Base-by-base conservation (phyloP, 2,113 vertebrate species). In the Vimba vimba region DNA sequence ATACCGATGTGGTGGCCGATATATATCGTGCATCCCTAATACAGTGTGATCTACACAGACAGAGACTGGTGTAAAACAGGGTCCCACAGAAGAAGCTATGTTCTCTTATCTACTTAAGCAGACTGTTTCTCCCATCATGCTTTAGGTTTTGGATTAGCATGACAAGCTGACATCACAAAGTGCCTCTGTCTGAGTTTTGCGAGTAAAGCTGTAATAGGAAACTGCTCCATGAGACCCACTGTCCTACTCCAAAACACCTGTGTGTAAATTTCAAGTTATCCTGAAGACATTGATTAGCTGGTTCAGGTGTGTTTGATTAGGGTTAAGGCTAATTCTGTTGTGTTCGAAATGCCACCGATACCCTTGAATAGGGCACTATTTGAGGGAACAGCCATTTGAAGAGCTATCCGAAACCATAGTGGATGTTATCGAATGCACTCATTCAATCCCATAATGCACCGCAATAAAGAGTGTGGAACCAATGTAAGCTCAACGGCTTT, bases 91-190 rank as follows among this genome's bases (percentile, higher is more conserved):
- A 45, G 77, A 33, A 62, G 21, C 23, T 7, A 13, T 78, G 50
- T 30, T 79, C 59, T 27, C 21, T 80, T 45, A 79, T 60, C 52
- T 43, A 30, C 36, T 27, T 43, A 45, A 80, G 39, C 36, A 64
- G 78, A 59, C 59, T 60, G 36, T 50, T 62, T 80, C 33, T n/a
- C 30, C 11, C 30, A 59, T 79, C 21, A 60, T 60, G 50, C 21
- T 39, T 39, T 69, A 69, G 62, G 60, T 68, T 69, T 59, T 64
- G 83, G 73, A 84, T 77, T 77, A 77, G 30, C n/a, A 52, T 50
- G 73, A 66, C 60, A 64, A 45, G 23, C 59, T 85, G 75, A 77
- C 47, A 85, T 85, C 64, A 85, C 50, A 80, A 43, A 71, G 47
- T 21, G 59, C 76, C 5, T 39, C n/a, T 27, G 19, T 73, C 69